These are phyloP conservation scores for Pocillopora verrucosa DNA, from an alignment of 64 coral and sea anemone genomes.

Conservation along the genomic window DNA sequence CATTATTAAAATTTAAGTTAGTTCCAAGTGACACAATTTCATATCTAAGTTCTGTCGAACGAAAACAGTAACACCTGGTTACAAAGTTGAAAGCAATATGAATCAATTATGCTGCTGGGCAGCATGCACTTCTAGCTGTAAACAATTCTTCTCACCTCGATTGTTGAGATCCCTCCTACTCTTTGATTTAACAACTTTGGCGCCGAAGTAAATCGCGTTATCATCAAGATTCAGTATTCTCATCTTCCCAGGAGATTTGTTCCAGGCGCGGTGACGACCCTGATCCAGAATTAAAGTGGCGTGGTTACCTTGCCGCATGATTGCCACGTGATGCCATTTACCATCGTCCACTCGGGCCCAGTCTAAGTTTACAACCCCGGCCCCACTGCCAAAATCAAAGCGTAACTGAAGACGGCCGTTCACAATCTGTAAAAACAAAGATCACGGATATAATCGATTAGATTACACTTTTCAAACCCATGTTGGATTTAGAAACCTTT, in stretches of 20 bases:
- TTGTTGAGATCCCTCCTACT: conserved; percentile 22
- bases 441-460: neutral
- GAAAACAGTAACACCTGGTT: neutral
- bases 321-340: conserved; percentile 93
- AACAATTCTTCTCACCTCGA: conserved; percentile 39
- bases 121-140: neutral
- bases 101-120: neutral
- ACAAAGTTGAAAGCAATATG: neutral
- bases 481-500: neutral
- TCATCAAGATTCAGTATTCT: conserved; percentile 91
- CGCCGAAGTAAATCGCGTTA: conserved; percentile 94
- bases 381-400: conserved; percentile 94
- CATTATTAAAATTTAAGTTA: too few relatives aligned
- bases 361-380: conserved; percentile 83
- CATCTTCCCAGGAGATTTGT: conserved; percentile 90
- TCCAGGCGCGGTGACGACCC: conserved; percentile 65
- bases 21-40: too few relatives aligned
- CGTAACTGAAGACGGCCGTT: conserved; percentile 86
- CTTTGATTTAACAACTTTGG: conserved; percentile 69
- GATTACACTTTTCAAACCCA: too few relatives aligned
- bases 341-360: conserved; percentile 81
- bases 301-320: conserved; percentile 93
- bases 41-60: neutral
- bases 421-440: conserved; percentile 60
- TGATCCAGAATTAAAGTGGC: conserved; percentile 81